These are phyloP conservation scores for Stratiolaelaps scimitus DNA, from an alignment of 1,140 invertebrate species.

Conservation along the genomic window DNA sequence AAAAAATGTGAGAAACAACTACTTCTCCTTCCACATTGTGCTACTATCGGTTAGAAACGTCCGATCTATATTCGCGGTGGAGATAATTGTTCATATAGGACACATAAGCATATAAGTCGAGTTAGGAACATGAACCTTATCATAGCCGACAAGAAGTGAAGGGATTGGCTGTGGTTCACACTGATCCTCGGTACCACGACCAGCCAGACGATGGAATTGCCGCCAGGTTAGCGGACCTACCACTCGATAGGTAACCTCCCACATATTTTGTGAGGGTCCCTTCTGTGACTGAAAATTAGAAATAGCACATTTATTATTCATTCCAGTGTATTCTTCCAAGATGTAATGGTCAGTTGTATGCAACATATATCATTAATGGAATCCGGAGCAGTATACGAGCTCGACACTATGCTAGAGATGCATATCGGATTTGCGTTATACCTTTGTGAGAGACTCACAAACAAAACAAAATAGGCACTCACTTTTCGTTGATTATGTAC, in stretches of 20 bases:
- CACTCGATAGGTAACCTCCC: constrained; percentile 37
- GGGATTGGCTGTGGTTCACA: constrained; percentile 94
- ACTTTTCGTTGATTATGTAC: constrained; percentile 56
- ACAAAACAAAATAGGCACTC: neutral
- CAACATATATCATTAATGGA: too few relatives aligned
- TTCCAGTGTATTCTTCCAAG: too few relatives aligned
- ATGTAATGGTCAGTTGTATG: too few relatives aligned
- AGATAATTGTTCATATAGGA: too few relatives aligned
- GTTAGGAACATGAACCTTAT: constrained; percentile 83
- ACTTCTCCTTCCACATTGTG: too few relatives aligned
- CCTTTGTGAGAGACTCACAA: constrained; percentile 32
- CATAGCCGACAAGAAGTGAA: constrained; percentile 76
- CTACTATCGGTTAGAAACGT: too few relatives aligned
- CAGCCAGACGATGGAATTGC: constrained; percentile 86
- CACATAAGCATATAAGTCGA: constrained; percentile 77
- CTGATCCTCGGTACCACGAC: constrained; percentile 76
- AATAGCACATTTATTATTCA: too few relatives aligned
- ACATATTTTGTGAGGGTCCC: constrained; percentile 31
- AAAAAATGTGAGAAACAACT: too few relatives aligned
- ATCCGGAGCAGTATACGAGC: too few relatives aligned
- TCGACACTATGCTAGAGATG: too few relatives aligned
- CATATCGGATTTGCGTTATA: too few relatives aligned
- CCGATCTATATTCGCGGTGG: too few relatives aligned
- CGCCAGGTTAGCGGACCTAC: constrained; percentile 65
- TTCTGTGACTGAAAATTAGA: constrained; percentile 9